Conservation (phyloP, 2,113 vertebrate genomes). For the Telmatochromis bifrenatus region DNA sequence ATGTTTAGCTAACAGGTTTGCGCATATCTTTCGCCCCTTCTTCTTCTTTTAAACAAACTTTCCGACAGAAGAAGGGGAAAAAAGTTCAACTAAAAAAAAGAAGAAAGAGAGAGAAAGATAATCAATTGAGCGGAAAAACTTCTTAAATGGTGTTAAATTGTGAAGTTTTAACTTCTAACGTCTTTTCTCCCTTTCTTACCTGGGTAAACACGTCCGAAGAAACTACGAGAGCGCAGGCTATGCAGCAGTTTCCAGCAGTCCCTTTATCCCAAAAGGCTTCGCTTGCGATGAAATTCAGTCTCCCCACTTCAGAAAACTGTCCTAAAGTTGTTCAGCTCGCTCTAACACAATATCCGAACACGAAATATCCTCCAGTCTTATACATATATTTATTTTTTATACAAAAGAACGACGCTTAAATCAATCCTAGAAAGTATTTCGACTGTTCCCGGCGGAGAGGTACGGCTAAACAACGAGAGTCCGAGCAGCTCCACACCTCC, state of each 20-base stretch:
- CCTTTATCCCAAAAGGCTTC: conserved; percentile 47
- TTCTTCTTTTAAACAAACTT: conserved; percentile 3
- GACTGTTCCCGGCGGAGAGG: conserved; percentile 32
- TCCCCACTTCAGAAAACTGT: conserved; percentile 10
- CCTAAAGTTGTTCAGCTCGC: conserved; percentile 6
- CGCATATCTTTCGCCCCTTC: conserved; percentile 4
- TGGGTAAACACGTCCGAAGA: not conserved
- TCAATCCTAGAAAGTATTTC: not conserved
- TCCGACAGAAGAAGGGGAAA: not conserved
- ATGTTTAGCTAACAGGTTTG: conserved; percentile 2
- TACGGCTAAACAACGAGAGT: conserved; percentile 45
- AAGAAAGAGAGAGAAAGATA: not conserved
- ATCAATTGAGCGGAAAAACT: not conserved
- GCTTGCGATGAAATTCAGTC: conserved; percentile 15
- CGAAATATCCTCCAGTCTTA: not conserved
- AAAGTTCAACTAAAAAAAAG: not conserved
- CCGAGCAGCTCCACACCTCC: conserved; percentile 43
- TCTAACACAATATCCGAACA: not conserved
- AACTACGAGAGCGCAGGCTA: not conserved
- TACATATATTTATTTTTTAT: not conserved
- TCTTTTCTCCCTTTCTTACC: not conserved
- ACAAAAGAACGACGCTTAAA: not conserved
- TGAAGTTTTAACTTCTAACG: not conserved
- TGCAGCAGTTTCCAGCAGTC: conserved; percentile 1
- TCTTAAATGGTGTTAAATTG: not conserved